These are phyloP conservation scores for Lepus oiostolus DNA, from an alignment of 2,797 vertebrate species.

Conservation along the genomic window DNA sequence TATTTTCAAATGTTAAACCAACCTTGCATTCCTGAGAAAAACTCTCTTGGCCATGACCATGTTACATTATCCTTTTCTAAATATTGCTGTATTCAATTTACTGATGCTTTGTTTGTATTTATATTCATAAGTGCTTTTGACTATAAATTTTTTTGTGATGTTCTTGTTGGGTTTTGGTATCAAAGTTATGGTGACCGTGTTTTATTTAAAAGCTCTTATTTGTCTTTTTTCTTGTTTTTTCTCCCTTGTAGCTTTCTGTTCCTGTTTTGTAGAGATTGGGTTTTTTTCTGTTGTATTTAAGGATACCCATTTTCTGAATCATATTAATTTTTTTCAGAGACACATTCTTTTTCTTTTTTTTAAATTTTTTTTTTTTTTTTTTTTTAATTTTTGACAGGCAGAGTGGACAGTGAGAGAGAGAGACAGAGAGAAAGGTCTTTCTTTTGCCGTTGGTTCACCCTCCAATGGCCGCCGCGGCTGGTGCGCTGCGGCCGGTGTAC, in stretches of 20 bases:
- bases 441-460: no score
- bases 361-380: no score
- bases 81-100: slow-evolving; percentile 31
- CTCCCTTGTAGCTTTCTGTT: slow-evolving; percentile 54
- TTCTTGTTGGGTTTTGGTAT: slow-evolving; percentile 60
- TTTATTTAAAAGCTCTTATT: not conserved
- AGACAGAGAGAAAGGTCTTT: no score
- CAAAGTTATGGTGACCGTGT: not conserved
- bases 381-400: no score
- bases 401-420: no score
- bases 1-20: slow-evolving; percentile 61
- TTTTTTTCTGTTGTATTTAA: slow-evolving; percentile 70
- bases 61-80: slow-evolving; percentile 10
- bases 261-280: slow-evolving; percentile 55
- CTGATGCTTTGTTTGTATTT: slow-evolving; percentile 42
- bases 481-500: no score
- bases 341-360: not conserved
- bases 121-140: slow-evolving; percentile 23
- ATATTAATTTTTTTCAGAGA: slow-evolving; percentile 63
- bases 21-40: slow-evolving; percentile 47
- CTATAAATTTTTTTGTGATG: slow-evolving; percentile 41
- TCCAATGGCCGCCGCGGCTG: no score
- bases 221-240: slow-evolving; percentile 37
- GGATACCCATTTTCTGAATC: slow-evolving; percentile 53
- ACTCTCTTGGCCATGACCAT: not conserved